Conservation (phyloP, 2,797 vertebrate species). For the Zonotrichia albicollis region DNA sequence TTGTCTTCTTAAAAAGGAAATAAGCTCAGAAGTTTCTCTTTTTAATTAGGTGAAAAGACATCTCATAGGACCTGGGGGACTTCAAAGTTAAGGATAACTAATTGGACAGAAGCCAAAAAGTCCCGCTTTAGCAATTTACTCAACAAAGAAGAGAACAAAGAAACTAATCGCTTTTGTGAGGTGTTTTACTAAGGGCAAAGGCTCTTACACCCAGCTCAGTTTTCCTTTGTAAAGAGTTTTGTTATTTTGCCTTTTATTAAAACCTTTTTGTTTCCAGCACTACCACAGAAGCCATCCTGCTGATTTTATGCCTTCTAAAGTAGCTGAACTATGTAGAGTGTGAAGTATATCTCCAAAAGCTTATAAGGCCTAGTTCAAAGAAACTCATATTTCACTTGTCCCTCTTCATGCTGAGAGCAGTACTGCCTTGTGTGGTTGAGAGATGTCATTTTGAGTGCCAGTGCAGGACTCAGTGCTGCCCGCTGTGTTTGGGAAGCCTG, state of each 20-base stretch:
- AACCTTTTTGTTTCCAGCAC: neutral
- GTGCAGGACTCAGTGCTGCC: neutral
- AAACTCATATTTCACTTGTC: neutral
- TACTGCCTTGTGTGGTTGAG: neutral
- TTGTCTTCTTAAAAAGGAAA: neutral
- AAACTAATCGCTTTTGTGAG: neutral
- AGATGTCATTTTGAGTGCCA: neutral
- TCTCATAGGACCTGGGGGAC: neutral
- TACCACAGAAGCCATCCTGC: neutral
- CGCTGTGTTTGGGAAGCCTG: rapidly evolving
- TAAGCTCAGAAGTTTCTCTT: neutral
- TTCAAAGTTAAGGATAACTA: neutral
- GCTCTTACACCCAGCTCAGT: neutral
- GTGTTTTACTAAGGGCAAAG: neutral
- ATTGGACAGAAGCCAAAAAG: neutral
- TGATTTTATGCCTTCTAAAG: neutral
- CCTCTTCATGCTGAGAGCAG: neutral
- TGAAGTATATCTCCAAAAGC: neutral
- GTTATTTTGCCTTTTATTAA: neutral
- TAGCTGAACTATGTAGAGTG: neutral
- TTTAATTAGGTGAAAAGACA: neutral
- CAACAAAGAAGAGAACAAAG: neutral
- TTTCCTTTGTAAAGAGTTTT: neutral
- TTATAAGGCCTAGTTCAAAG: neutral
- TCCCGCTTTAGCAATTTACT: neutral